Evolutionary conservation across 2,888 invertebrate species (phyloP).

Genomic region (Drosophila parthenogenetica): DNA sequence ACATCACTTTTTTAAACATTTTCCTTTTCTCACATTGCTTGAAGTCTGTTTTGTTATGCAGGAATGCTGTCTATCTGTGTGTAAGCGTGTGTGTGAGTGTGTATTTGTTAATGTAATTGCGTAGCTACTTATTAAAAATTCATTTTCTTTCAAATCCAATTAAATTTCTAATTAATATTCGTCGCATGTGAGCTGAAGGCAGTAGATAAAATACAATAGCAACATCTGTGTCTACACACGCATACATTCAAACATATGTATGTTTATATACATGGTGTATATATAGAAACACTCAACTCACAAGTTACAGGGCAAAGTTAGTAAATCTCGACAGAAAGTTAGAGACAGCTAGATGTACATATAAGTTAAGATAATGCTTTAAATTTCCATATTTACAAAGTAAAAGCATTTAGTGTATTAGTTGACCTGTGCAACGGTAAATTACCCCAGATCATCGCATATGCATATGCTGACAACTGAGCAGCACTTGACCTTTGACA

Average conservation of each 20-base stretch:
- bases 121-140: constrained; percentile 69
- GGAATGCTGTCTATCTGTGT: constrained; percentile 21
- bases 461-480: constrained; percentile 31
- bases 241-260: constrained; percentile 1
- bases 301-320: constrained; percentile 29
- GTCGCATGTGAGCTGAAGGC: constrained; percentile 47
- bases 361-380: constrained; percentile 16
- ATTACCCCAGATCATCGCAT: constrained; percentile 21
- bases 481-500: constrained; percentile 57
- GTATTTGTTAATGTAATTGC: constrained; percentile 65
- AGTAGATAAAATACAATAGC: constrained; percentile 48
- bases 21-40: constrained; percentile 14
- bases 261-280: background rate
- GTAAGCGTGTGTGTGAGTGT: constrained; percentile 19
- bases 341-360: background rate
- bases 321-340: constrained; percentile 18
- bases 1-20: constrained; percentile 2
- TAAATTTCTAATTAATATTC: constrained; percentile 75
- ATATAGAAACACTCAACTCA: background rate
- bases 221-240: constrained; percentile 39
- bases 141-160: constrained; percentile 73
- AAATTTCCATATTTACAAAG: constrained; percentile 22
- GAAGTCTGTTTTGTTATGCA: constrained; percentile 37
- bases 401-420: constrained; percentile 20
- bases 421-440: constrained; percentile 25